Base-by-base conservation (phyloP, 1,140 invertebrate genomes). In the Drosophila bipectinata region DNA sequence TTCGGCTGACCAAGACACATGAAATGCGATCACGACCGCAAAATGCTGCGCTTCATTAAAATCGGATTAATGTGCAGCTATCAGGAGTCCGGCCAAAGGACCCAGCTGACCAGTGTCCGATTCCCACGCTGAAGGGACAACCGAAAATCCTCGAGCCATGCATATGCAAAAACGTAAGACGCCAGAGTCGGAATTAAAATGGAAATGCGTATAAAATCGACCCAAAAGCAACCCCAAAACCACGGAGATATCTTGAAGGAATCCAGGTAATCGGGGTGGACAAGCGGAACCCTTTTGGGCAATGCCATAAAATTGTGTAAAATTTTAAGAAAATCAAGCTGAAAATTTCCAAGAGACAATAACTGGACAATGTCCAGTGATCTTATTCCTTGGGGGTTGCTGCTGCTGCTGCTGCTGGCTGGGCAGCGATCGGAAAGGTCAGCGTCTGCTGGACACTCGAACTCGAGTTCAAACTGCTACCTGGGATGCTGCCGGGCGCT, bases 1-100 rank as follows among this genome's bases (percentile, higher is more conserved):
- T 69, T 57, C n/a, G 10, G 24, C 64, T 58, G 48, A 51, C 32
- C 51, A 26, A 7, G 45, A 41, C 14, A 34, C 14, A 61, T 41
- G 48, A 77, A 66, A 71, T 54, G 75, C 64, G 74, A 71, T 71
- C 67, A 71, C 44, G 64, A 88, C 83, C 83, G 84, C 83, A 88
- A 84, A 89, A 49, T 79, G 79, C 66, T 79, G 76, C 84, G 83
- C 83, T 88, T 88, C 84, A 88, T 88, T 88, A 88, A 88, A 88
- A 88, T 88, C 79, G 83, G 84, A 88, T 88, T 88, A 88, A 64
- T 52, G 72, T 61, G 34, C 61, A 44, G 55, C 51, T 15, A 24
- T 4, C 18, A 1, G 32, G 1, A 49, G 41, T 57, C 67, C 67
- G 48, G 64, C 12, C 18, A n/a, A 47, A 68, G 66, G 66, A 69